Base-by-base conservation (phyloP, 2,888 invertebrate genomes). In the Entomobrya proxima region DNA sequence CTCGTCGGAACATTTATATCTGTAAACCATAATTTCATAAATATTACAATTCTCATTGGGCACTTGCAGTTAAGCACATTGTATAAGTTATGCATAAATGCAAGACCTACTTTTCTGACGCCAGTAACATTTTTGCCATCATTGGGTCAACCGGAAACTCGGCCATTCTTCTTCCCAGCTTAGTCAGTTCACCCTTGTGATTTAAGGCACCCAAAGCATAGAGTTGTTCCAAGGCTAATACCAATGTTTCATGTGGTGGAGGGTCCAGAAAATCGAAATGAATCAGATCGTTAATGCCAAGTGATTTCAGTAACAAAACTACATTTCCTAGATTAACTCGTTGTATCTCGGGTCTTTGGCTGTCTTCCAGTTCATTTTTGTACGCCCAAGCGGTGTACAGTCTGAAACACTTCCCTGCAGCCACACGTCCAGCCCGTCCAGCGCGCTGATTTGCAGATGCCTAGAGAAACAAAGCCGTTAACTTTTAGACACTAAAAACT, bases 251-350 rank as follows among this genome's bases (percentile, higher is more conserved):
- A 24, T 98, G 97, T 0, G 99, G 98, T 30, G 99, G 99, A 0
- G 99, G 97, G 92, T 99, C 99, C 98, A 99, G 99, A 93, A 99
- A 99, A 93, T 99, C 99, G 92, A 99, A 99, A 91, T 98, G 97
- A 24, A 77, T 99, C 92, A 80, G 93, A 93, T 99, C 99, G 92
- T 99, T 99, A 90, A 99, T 99, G 30, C 99, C 99, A 98, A 99
- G 98, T 0, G 99, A 98, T 92, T 99, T 99, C 44, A 99, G 93
- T 91, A 98, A 98, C 15, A 86, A 61, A 21, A 84, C 58, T 24
- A 81, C 78, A 67, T 85, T 40, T 11, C 74, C 72, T 6, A 91
- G 5, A 92, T 24, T 99, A 92, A 55, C 98, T 96, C 0, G 98
- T 98, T 24, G 88, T 37, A 92, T 92, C 88, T 92, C 92, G 40